Evolutionary conservation across 2,113 vertebrate species (phyloP).

Genomic region (Pangasianodon gigas): DNA sequence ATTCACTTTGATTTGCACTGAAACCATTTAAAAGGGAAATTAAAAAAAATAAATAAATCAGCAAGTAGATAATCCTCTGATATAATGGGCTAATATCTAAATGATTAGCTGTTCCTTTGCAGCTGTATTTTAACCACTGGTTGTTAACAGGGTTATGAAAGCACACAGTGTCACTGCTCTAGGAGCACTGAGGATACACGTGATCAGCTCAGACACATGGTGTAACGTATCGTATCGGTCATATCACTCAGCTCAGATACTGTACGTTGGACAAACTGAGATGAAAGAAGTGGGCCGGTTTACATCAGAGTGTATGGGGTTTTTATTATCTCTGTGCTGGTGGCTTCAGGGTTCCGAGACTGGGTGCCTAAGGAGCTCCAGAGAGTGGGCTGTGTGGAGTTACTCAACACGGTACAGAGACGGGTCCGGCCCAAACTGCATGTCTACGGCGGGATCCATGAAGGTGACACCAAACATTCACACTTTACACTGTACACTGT

Average conservation of each 20-base stretch:
- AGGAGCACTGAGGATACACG: neutral
- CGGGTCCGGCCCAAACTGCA: slow-evolving; percentile 87
- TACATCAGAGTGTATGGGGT: neutral
- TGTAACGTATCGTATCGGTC: neutral
- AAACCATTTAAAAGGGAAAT: neutral
- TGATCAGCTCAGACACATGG: neutral
- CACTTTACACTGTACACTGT: neutral
- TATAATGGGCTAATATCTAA: neutral
- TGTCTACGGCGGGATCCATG: slow-evolving; percentile 86
- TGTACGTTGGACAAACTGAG: neutral
- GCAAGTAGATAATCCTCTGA: neutral
- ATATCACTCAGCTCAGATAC: neutral
- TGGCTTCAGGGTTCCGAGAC: slow-evolving; percentile 83
- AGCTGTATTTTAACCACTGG: neutral
- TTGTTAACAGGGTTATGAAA: neutral
- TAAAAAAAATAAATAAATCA: neutral
- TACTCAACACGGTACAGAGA: slow-evolving; percentile 88
- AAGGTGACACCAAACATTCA: slow-evolving; percentile 71
- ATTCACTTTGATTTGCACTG: neutral
- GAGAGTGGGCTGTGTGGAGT: slow-evolving; percentile 87
- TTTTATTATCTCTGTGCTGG: neutral
- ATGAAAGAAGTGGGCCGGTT: neutral
- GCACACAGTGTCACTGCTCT: neutral
- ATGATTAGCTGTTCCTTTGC: neutral
- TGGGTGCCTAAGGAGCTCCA: slow-evolving; percentile 92